Conservation (phyloP, 2,797 vertebrate genomes). For the Craterocephalus amniculus region DNA sequence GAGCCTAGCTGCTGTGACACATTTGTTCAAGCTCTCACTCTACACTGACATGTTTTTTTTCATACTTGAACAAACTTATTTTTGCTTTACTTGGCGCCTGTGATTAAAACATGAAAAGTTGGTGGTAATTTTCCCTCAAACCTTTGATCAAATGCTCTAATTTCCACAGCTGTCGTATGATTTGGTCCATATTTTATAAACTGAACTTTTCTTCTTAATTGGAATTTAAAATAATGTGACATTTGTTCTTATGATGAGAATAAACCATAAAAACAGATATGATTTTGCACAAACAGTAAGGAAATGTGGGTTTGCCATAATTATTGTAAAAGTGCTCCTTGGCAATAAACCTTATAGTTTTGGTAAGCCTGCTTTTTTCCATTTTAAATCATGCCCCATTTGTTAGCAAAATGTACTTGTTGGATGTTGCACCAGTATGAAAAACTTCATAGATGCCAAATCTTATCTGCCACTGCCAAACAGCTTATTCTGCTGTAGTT, state of each 20-base stretch:
- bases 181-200: neutral
- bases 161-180: neutral
- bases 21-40: constrained; percentile 21
- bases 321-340: too few species aligned
- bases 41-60: constrained; percentile 16
- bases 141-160: neutral
- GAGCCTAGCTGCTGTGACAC: constrained; percentile 10
- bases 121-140: constrained; percentile 17
- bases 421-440: neutral
- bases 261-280: too few species aligned
- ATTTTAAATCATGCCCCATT: neutral
- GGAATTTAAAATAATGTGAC: neutral
- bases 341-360: too few species aligned
- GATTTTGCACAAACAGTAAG: too few species aligned
- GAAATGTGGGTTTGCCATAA: too few species aligned
- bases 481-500: neutral
- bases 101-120: constrained; percentile 25
- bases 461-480: too few species aligned
- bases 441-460: too few species aligned
- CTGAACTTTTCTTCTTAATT: neutral
- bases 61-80: constrained; percentile 21
- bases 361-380: too few species aligned
- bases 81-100: neutral
- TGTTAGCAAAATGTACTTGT: neutral
- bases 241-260: too few species aligned